Evolutionary conservation across 2,888 invertebrate species (phyloP), one percentile per base, ranked within the genome.

Genomic region (Microlaimidae sp.): DNA sequence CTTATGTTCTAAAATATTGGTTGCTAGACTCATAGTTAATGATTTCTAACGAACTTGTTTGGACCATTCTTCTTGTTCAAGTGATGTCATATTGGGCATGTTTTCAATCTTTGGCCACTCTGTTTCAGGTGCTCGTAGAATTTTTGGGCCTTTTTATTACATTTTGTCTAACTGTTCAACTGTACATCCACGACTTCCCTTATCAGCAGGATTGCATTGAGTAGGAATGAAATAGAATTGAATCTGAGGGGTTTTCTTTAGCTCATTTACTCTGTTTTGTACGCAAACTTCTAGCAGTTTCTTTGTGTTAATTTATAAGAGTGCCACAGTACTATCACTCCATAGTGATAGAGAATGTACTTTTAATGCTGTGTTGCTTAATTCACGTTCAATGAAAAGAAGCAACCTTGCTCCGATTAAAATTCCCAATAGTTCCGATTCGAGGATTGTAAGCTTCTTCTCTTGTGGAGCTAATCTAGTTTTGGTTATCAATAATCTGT

Each of bases 401-500:
- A 51, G 54, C 1, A 47, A 19, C 3, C 45, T 26, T 0, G 55
- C 38, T 1, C 51, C 60, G 13, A 56, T 45, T 29, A 49, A 23
- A 1, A 54, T 26, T 1, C 52, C 59, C 1, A 54, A 10, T 4
- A 60, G 41, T 42, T 60, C 60, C 25, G 56, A 10, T 26, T 42
- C 28, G 0, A 59, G 60, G 10, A 60, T 59, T 1, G 59, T 43
- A 10, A 53, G 21, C 19, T 43, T 47, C 13, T 38, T 5, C 5
- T 45, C 40, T 1, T 45, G 42, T 1, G 27, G 29, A 19, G 49
- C 46, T 1, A 54, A 47, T 17, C 56, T 27, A 4, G 48, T 51
- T 54, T 58, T 58, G n/a, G 42, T 32, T n/a, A 56, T 40, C 1
- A 58, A 25, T 1, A 50, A 26, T 1, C n/a, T 13, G 3, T 51